Percentiles rank a stretch among this genome's conserved stretches.
Conservation (phyloP, 2,113 vertebrate species). For the Archilochus colubris region DNA sequence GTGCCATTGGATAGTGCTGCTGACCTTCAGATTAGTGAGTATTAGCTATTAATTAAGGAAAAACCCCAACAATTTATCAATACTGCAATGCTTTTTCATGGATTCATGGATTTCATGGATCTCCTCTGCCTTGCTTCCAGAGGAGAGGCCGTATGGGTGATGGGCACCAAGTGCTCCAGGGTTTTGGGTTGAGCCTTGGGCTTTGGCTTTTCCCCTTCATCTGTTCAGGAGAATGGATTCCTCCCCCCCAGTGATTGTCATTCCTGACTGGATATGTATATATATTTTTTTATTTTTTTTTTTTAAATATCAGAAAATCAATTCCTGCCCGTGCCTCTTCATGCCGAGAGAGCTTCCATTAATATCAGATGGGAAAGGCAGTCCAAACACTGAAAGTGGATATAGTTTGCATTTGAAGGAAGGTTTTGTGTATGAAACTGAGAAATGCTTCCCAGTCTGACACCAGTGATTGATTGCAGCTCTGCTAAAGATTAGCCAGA, state of each 20-base stretch:
- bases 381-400: conserved; percentile 63
- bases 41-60: background rate
- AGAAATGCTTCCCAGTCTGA: conserved; percentile 69
- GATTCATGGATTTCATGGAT: too few species aligned
- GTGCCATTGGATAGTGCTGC: background rate
- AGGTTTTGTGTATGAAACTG: conserved; percentile 77
- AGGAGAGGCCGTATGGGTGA: accelerated
- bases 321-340: conserved; percentile 3
- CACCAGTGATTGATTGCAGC: conserved; percentile 78
- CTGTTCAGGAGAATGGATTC: background rate
- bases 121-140: background rate
- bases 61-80: background rate
- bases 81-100: accelerated
- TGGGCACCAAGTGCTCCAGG: background rate
- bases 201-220: background rate
- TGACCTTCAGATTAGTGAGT: background rate
- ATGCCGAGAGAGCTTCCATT: conserved; percentile 47
- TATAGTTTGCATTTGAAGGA: conserved; percentile 65
- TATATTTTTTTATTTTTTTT: background rate
- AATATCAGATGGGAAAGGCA: conserved; percentile 53
- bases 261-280: background rate
- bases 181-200: background rate
- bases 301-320: background rate
- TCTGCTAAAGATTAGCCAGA: conserved; percentile 80
- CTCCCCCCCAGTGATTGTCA: background rate